Base-by-base conservation (phyloP, 2,797 vertebrate species). In the Avahi laniger region DNA sequence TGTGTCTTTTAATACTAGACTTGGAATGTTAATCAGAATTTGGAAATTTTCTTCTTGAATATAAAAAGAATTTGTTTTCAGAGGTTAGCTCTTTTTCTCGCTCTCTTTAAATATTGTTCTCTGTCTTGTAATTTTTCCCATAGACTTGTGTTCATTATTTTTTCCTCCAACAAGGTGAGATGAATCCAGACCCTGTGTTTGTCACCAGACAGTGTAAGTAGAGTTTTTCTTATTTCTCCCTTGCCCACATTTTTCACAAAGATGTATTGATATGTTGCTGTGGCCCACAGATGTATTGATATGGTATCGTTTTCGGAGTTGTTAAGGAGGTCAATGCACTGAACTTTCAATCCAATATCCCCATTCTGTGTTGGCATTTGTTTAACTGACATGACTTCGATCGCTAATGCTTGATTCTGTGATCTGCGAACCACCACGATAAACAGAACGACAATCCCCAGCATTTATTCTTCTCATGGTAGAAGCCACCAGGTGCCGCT, bases 1-100 rank as follows among this genome's bases (percentile, higher is more conserved):
- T n/a, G 17, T 83, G 46, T 69, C 15, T 92, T 95, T 93, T 93
- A 41, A 76, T 84, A 35, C 28, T 89, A 24, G 52, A n/a, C 20
- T 70, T 59, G 89, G 43, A 81, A 94, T 15, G 41, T 63, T 82
- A 89, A 85, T 88, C 57, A 89, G 63, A 80, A 41, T 72, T 91
- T 41, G 69, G 41, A 93, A 88, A 38, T 78, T 69, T 93, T 91
- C n/a, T 89, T 89, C 54, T 89, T 43, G 61, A 61, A 17, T 69
- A 38, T 86, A 81, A 43, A 61, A 88, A 52, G 43, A 79, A 41
- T 72, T 93, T 80, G 67, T 78, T 94, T 94, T 93, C 0, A 65
- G 46, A 82, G 26, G 24, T 89, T 70, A 61, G 22, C 5, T 96
- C 22, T 50, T 93, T 86, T 35, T 18, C 76, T 10, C 67, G 15